A percentile compares a stretch with the other conserved stretches of the same genome.
Evolutionary conservation across 2,797 vertebrate species (phyloP).

Genomic region (Notamacropus eugenii): DNA sequence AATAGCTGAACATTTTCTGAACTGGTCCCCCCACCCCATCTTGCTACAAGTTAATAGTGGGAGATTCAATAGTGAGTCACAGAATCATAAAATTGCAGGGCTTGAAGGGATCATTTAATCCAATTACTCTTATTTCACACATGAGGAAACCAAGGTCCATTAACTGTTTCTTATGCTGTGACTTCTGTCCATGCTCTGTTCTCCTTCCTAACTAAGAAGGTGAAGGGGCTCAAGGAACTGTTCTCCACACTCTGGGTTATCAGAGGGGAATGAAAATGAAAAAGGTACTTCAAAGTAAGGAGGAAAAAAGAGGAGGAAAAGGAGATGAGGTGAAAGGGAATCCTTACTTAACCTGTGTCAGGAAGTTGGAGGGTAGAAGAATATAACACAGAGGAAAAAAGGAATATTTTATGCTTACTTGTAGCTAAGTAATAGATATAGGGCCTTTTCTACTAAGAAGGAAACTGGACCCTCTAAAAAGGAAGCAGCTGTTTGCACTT

Average conservation of each 20-base stretch:
- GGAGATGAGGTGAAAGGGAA: neutral
- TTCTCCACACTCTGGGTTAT: neutral
- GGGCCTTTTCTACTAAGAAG: neutral
- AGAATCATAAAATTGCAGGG: neutral
- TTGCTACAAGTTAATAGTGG: constrained; percentile 21
- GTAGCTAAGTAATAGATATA: neutral
- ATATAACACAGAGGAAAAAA: neutral
- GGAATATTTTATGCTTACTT: neutral
- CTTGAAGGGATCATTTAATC: constrained; percentile 14
- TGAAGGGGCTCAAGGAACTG: neutral
- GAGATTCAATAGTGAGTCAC: constrained; percentile 12
- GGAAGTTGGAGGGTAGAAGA: neutral
- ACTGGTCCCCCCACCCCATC: neutral
- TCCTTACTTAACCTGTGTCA: neutral
- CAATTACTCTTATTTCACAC: constrained; percentile 1
- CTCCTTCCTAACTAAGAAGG: neutral
- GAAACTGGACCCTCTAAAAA: neutral
- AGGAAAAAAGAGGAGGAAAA: neutral
- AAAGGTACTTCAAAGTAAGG: neutral
- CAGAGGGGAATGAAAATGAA: neutral
- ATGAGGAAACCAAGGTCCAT: constrained; percentile 6
- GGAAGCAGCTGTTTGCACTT: neutral
- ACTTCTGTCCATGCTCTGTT: constrained; percentile 7
- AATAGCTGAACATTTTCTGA: constrained; percentile 47
- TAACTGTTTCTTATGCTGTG: neutral